Evolutionary conservation across 2,113 vertebrate species (phyloP).

Genomic region (Aptenodytes forsteri): DNA sequence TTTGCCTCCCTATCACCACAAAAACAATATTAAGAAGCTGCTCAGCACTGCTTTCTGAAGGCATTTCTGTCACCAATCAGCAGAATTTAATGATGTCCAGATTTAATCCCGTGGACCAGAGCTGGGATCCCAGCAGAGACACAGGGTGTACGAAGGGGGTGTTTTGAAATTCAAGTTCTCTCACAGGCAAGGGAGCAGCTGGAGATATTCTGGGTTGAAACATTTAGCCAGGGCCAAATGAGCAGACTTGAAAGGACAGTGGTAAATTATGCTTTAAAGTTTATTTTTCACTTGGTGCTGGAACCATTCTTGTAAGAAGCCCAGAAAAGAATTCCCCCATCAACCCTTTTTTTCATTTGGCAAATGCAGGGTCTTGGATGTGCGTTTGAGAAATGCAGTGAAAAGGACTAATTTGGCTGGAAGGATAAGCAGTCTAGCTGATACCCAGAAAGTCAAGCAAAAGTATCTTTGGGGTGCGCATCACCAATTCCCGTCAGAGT

Average conservation of each 20-base stretch:
- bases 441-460: neutral
- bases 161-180: conserved; percentile 39
- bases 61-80: conserved; percentile 64
- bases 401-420: neutral
- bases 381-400: neutral
- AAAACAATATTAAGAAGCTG: conserved; percentile 70
- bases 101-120: conserved; percentile 45
- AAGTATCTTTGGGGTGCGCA: neutral
- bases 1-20: conserved; percentile 52
- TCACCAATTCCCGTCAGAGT: neutral
- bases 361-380: neutral
- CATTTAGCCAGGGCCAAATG: conserved; percentile 26
- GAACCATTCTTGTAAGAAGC: neutral
- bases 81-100: conserved; percentile 68
- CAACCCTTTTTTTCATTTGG: neutral
- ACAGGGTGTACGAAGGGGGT: neutral
- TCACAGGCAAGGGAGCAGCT: conserved; percentile 17
- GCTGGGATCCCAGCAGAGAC: conserved; percentile 39
- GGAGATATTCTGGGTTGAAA: conserved; percentile 46
- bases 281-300: neutral
- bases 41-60: conserved; percentile 62
- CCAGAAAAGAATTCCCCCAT: neutral
- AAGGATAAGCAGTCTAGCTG: neutral
- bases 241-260: conserved; percentile 4
- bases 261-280: conserved; percentile 16